Evolutionary conservation across 2,888 invertebrate species (phyloP), one percentile per base, ranked within the genome.

Genomic region (Harmothoe impar): DNA sequence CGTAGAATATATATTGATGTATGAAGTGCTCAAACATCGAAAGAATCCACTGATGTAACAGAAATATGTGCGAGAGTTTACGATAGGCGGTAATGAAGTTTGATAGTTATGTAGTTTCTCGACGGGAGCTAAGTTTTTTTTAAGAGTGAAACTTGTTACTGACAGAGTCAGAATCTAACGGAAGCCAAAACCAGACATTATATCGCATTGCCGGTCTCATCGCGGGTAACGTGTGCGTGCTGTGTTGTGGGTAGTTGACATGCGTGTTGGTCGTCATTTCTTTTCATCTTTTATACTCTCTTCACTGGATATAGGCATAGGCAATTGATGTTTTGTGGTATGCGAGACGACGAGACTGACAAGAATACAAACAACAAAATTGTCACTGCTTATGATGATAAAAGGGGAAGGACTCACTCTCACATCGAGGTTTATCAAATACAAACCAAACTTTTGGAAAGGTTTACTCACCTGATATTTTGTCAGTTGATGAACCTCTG

Each of bases 21-120:
- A 72, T 72, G 72, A 72, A 72, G 72, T 72, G 72, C 72, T 72
- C 72, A 72, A 72, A 72, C 72, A 72, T 72, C 72, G 72, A 72
- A 72, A 72, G 72, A 29, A 29, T 72, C 72, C 72, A 72, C n/a
- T n/a, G 20, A 62, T 72, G 72, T 29, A 29, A 72, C 25, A 3
- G 72, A 52, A n/a, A 17, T 62, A 62, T 62, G 62, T 62, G 62
- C 62, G 62, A 62, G 62, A 62, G 62, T 62, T 15, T 62, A 62
- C 1, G 43, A 62, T n/a, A 62, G 62, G 3, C n/a, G 15, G 43
- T 43, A 43, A n/a, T n/a, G n/a, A 52, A 17, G 12, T 72, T 72
- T 72, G 72, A 72, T 72, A 62, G 62, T 20, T 62, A 15, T 29
- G 15, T 29, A 72, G 72, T 72, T 72, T 72, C 72, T 25, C 17